Base-by-base conservation (phyloP, 1,140 invertebrate species). In the Procambarus clarkii region DNA sequence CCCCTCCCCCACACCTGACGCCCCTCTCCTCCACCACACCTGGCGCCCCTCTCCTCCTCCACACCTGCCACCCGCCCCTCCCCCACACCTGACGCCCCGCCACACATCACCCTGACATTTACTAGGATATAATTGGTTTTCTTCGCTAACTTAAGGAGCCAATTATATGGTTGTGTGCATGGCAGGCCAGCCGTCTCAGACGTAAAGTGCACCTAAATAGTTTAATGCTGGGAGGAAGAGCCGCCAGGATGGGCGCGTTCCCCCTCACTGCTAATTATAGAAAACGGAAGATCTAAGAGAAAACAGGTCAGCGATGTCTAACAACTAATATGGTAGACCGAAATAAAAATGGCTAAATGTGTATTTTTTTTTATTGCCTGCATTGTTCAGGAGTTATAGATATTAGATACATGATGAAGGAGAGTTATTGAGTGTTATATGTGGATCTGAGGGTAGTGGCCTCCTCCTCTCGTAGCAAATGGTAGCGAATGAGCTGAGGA, bases 161-260 rank as follows among this genome's bases (percentile, higher is more conserved):
- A 74, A 74, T 74, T 74, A 74, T 24, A n/a, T 74, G 69, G 69
- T 74, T 74, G 69, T 74, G 69, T 74, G 69, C 69, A 11, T 74
- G n/a, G 13, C 69, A 74, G 18, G n/a, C 34, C n/a, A 74, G 4
- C 69, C 69, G 18, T 74, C 69, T 71, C 7, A 21, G 69, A 24
- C 24, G 34, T 74, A 74, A 74, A 74, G 69, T 34, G n/a, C 7
- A 15, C 7, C 18, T 21, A 64, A 15, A 64, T 9, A 64, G 60
- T 64, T 64, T 64, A 11, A 54, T 54, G 13, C 50, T 54, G 7
- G 13, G 7, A 5, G 7, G 50, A 8, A 54, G 50, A 3, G 7
- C 13, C 7, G 7, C 0, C 0, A 0, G 50, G 50, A 54, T 5
- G 50, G 13, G 50, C 50, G 50, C 50, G n/a, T 54, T 54, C 2